These are phyloP conservation scores for Grallaria varia DNA, from an alignment of 2,113 vertebrate species.

Conservation along the genomic window DNA sequence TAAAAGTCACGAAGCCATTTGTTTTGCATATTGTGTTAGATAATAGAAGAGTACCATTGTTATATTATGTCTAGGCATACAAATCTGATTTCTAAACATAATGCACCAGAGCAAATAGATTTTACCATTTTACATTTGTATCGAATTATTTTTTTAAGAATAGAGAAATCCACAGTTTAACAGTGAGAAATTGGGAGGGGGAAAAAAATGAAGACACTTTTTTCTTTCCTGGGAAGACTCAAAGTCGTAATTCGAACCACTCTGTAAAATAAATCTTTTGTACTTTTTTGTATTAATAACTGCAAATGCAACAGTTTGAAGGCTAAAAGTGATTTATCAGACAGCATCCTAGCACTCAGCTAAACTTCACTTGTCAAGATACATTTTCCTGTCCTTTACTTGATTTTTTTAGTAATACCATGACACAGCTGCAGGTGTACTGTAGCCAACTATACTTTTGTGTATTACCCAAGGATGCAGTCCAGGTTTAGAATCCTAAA, in stretches of 20 bases:
- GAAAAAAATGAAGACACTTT: neutral
- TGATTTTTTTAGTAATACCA: neutral
- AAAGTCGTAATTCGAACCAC: neutral
- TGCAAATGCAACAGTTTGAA: slow-evolving; percentile 29
- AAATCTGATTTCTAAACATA: slow-evolving; percentile 62
- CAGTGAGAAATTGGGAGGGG: neutral
- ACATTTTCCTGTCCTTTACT: neutral
- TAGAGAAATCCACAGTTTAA: slow-evolving; percentile 1
- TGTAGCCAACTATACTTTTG: neutral
- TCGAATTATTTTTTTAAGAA: neutral
- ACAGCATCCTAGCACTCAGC: neutral
- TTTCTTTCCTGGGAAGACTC: slow-evolving; percentile 19
- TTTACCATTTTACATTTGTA: slow-evolving; percentile 43
- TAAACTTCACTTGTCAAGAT: neutral
- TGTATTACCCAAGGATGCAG: neutral
- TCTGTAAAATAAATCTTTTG: slow-evolving; percentile 51
- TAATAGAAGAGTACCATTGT: slow-evolving; percentile 41
- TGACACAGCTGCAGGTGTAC: neutral
- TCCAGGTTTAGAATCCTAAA: neutral
- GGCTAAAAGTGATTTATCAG: neutral
- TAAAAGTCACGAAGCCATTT: slow-evolving; percentile 9
- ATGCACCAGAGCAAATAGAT: slow-evolving; percentile 25
- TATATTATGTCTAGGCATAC: slow-evolving; percentile 59
- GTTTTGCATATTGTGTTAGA: slow-evolving; percentile 48
- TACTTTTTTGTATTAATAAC: slow-evolving; percentile 58